Percentiles rank a stretch among this genome's conserved stretches.
Evolutionary conservation across 2,888 invertebrate genomes (phyloP).

Genomic region (Morpho deidamia): DNA sequence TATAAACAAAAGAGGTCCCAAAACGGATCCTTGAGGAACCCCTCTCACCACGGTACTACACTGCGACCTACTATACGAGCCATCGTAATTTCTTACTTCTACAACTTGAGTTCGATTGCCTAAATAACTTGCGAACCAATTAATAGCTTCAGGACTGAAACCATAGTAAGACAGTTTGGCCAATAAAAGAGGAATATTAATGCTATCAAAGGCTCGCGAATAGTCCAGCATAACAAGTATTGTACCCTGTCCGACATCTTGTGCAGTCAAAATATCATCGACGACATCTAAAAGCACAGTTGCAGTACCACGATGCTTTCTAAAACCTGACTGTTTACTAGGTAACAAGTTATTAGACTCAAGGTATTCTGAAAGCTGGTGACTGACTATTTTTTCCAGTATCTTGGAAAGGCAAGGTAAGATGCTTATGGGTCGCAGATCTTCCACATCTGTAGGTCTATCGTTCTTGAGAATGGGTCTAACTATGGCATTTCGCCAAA

Average conservation of each 20-base stretch:
- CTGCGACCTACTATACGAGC: too few species aligned
- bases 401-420: slow-evolving; percentile 14
- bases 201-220: not conserved
- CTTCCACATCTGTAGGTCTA: slow-evolving; percentile 1
- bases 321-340: slow-evolving; percentile 4
- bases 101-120: not conserved
- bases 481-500: not conserved
- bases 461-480: not conserved
- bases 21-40: too few species aligned
- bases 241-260: not conserved
- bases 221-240: too few species aligned
- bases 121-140: not conserved
- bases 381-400: slow-evolving; percentile 8
- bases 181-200: too few species aligned
- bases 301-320: slow-evolving; percentile 2
- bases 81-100: not conserved
- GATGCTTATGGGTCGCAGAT: slow-evolving; percentile 13
- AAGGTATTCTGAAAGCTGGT: slow-evolving; percentile 4
- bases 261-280: not conserved
- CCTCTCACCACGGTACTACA: too few species aligned
- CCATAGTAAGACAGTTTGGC: too few species aligned
- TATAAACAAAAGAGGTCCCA: too few species aligned
- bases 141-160: too few species aligned
- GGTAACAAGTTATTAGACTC: slow-evolving; percentile 4
- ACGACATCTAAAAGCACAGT: not conserved